A percentile compares a stretch with the other conserved stretches of the same genome.
Evolutionary conservation across 2,113 vertebrate species (phyloP).

Genomic region (Megaleporinus macrocephalus): DNA sequence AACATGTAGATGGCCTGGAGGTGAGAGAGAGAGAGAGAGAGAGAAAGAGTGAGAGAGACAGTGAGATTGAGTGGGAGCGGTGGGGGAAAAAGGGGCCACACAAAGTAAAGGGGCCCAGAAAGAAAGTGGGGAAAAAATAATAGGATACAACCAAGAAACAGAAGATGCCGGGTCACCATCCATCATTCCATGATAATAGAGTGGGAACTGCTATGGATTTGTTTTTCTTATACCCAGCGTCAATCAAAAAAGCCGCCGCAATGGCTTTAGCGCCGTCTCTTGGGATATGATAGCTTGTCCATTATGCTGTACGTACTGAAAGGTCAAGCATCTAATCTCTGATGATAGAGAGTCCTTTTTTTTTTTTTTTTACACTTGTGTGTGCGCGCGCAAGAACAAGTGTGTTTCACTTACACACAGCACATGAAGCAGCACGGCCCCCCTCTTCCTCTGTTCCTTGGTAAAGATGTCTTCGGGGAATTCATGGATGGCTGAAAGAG

Average conservation of each 20-base stretch:
- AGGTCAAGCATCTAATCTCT: slow-evolving; percentile 6
- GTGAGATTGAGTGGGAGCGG: neutral
- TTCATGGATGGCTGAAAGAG: slow-evolving; percentile 76
- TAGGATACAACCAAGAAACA: neutral
- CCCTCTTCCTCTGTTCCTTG: slow-evolving; percentile 75
- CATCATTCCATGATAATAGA: neutral
- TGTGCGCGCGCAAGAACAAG: neutral
- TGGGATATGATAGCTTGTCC: slow-evolving; percentile 19
- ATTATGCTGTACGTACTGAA: neutral
- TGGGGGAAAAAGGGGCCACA: neutral
- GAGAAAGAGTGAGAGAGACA: neutral
- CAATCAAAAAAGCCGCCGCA: neutral
- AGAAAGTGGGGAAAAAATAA: neutral
- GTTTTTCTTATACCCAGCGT: neutral
- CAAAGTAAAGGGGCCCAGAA: neutral
- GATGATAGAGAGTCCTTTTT: neutral
- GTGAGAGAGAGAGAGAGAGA: slow-evolving; percentile 4
- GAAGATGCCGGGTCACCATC: neutral
- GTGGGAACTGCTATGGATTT: neutral
- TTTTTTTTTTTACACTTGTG: neutral
- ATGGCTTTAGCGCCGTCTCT: neutral
- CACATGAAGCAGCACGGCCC: slow-evolving; percentile 76
- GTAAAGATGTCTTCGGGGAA: slow-evolving; percentile 81
- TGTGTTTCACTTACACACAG: slow-evolving; percentile 74
- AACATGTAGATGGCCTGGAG: slow-evolving; percentile 82